A percentile compares a stretch with the other conserved stretches of the same genome.
phyloP scores from a whole-genome alignment of 2,113 vertebrate species.

The Manacus vitellinus region DNA sequence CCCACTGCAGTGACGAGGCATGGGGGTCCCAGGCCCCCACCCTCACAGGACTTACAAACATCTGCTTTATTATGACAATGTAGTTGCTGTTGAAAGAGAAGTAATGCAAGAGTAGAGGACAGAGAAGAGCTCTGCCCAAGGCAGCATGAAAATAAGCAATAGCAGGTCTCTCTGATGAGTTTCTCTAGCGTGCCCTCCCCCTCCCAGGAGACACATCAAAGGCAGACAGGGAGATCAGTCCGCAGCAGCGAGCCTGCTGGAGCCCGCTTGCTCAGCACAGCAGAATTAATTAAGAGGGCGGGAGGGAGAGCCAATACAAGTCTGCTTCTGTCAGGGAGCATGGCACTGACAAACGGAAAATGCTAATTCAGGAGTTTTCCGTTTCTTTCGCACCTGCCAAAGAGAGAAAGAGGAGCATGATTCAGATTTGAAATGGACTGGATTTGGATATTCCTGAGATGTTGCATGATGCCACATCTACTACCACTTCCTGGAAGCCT shows the following conservation, averaged over 20 bases:
- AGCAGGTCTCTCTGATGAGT: slow-evolving; percentile 5
- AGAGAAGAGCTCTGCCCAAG: slow-evolving; percentile 37
- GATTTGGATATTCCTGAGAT: not conserved
- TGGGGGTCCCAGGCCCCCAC: not conserved
- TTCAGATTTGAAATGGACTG: not conserved
- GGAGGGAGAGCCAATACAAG: not conserved
- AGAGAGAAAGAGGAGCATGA: not conserved
- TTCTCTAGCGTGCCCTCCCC: slow-evolving; percentile 4
- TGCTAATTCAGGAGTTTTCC: slow-evolving; percentile 23
- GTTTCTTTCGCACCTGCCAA: not conserved
- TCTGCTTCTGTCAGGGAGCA: not conserved
- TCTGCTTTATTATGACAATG: rapidly evolving
- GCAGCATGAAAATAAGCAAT: not conserved
- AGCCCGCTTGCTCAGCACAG: slow-evolving; percentile 58
- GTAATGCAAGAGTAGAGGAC: not conserved
- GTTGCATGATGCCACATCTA: rapidly evolving
- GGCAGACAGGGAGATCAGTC: slow-evolving; percentile 31
- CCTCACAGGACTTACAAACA: not conserved
- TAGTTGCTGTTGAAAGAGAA: not conserved
- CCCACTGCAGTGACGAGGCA: not conserved
- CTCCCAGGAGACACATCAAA: slow-evolving; percentile 48
- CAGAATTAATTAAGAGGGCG: slow-evolving; percentile 51
- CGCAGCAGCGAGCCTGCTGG: not conserved
- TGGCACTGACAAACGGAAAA: not conserved
- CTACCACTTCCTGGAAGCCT: not conserved